Evolutionary conservation across 1,140 invertebrate species (phyloP).

Genomic region (Brachionus sp.): DNA sequence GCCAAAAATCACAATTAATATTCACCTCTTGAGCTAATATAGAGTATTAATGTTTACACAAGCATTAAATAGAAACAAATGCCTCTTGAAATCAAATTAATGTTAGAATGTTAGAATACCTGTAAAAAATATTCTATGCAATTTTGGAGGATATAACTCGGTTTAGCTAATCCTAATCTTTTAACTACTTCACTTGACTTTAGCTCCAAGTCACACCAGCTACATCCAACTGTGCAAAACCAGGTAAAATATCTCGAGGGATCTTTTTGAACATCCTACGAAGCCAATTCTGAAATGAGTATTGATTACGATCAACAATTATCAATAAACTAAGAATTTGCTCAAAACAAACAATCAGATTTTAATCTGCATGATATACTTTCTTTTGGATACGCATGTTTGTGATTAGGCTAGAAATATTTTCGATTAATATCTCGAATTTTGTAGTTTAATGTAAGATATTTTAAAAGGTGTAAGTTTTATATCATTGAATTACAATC

Average conservation of each 20-base stretch:
- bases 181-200: slow-evolving; percentile 15
- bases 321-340: neutral
- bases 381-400: neutral
- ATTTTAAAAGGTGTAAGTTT: neutral
- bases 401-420: slow-evolving; percentile 5
- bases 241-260: neutral
- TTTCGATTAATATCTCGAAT: neutral
- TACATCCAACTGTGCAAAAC: neutral
- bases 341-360: neutral
- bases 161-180: neutral
- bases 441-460: slow-evolving; percentile 13
- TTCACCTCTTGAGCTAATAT: neutral
- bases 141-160: neutral
- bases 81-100: neutral
- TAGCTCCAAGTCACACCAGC: neutral
- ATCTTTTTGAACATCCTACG: neutral
- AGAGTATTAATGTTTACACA: neutral
- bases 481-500: neutral
- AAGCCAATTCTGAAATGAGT: slow-evolving; percentile 9
- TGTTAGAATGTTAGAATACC: slow-evolving; percentile 2
- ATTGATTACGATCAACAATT: neutral
- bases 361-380: slow-evolving; percentile 11
- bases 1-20: neutral
- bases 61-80: neutral
- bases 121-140: slow-evolving; percentile 17